Percentiles rank a stretch among this genome's conserved stretches.
phyloP scores from a whole-genome alignment of 2,888 invertebrate species.

The Tetragnatha montana region DNA sequence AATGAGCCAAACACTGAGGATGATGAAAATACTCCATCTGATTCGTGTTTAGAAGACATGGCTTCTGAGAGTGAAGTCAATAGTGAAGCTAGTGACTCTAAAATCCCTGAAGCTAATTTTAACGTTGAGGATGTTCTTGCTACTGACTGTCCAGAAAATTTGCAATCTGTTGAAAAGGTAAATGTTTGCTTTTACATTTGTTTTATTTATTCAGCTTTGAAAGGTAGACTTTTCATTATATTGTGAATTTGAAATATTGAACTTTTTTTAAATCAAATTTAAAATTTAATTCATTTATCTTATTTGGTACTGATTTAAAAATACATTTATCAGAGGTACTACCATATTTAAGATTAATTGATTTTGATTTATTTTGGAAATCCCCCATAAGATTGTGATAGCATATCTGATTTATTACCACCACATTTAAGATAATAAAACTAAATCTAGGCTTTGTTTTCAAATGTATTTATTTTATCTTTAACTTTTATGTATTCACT shows the following conservation, averaged over 20 bases:
- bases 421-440: no score
- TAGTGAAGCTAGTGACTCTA: conserved; percentile 22
- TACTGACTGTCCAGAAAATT: conserved; percentile 40
- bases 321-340: background rate
- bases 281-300: background rate
- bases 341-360: no score
- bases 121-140: conserved; percentile 30
- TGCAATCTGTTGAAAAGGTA: conserved; percentile 50
- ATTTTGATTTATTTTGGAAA: no score
- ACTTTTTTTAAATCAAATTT: background rate
- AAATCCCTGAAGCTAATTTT: conserved; percentile 20
- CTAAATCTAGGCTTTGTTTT: no score
- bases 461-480: background rate
- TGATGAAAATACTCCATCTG: conserved; percentile 48
- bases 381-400: no score
- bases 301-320: background rate
- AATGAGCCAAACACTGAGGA: conserved; percentile 44
- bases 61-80: conserved; percentile 24
- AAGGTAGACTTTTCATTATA: background rate
- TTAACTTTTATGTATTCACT: background rate
- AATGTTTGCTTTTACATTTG: conserved; percentile 5
- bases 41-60: conserved; percentile 19
- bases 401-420: no score
- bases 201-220: conserved; percentile 7
- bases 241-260: background rate